Conservation (phyloP, 1,140 invertebrate genomes). For the Megalonaias nervosa region DNA sequence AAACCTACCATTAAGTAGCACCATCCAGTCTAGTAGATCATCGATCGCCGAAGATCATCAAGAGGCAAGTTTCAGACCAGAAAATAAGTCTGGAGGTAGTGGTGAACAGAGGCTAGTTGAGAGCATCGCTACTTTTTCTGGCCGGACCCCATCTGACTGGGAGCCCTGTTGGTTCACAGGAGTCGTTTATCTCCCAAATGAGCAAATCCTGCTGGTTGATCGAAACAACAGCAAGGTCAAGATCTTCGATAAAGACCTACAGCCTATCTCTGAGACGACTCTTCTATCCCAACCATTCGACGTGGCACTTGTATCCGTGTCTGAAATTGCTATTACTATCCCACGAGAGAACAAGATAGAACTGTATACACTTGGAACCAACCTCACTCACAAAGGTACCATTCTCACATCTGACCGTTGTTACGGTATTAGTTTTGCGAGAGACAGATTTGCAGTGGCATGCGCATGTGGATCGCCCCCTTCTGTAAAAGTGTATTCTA, state of each 20-base stretch:
- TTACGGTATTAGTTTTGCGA: slow-evolving; percentile 22
- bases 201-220: slow-evolving; percentile 21
- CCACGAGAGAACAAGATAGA: slow-evolving; percentile 30
- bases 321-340: slow-evolving; percentile 26
- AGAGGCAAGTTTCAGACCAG: slow-evolving; percentile 9
- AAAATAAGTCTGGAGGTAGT: slow-evolving; percentile 17
- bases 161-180: slow-evolving; percentile 34
- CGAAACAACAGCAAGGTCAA: slow-evolving; percentile 32
- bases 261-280: not conserved
- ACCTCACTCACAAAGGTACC: not conserved
- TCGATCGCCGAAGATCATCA: not conserved
- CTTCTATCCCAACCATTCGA: slow-evolving; percentile 25
- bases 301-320: slow-evolving; percentile 7
- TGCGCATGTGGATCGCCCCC: slow-evolving; percentile 28
- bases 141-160: slow-evolving; percentile 4
- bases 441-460: slow-evolving; percentile 22
- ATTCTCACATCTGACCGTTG: slow-evolving; percentile 27
- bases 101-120: slow-evolving; percentile 1
- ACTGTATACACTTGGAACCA: slow-evolving; percentile 12
- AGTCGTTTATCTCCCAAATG: slow-evolving; percentile 13
- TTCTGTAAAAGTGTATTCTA: slow-evolving; percentile 14
- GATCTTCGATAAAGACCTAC: not conserved
- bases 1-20: too few relatives aligned
- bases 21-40: slow-evolving; percentile 1
- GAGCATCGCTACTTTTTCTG: not conserved